Conservation (phyloP, 2,888 invertebrate species). For the Pristionchus japonicus region DNA sequence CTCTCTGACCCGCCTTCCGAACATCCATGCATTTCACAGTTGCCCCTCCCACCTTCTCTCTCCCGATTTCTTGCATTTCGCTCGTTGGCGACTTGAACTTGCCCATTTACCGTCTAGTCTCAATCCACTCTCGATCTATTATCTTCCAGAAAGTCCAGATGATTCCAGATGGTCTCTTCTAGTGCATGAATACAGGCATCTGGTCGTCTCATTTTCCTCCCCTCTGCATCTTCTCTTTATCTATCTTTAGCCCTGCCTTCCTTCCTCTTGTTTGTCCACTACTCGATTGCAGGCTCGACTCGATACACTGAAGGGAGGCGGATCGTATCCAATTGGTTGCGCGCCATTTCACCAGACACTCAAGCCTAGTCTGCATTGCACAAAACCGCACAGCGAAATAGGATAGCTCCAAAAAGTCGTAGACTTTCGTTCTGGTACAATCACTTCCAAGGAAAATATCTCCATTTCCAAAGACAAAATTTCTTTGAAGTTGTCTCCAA, state of each 20-base stretch:
- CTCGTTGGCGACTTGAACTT: background rate
- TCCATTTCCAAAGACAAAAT: too few relatives aligned
- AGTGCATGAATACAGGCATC: background rate
- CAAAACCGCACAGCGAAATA: too few relatives aligned
- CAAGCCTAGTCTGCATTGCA: too few relatives aligned
- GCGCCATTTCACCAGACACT: background rate
- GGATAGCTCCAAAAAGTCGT: too few relatives aligned
- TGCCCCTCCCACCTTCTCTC: background rate
- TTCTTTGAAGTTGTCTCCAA: too few relatives aligned
- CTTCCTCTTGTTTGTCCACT: conserved; percentile 29
- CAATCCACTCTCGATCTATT: background rate
- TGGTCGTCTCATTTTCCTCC: background rate
- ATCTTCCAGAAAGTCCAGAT: background rate
- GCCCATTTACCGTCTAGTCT: background rate
- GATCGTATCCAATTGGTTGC: background rate
- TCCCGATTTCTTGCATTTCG: background rate
- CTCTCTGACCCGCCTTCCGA: background rate
- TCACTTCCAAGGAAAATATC: too few relatives aligned
- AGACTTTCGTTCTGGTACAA: too few relatives aligned
- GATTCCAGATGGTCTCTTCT: background rate
- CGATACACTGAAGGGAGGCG: background rate
- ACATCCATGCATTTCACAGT: conserved; percentile 29
- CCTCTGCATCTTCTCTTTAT: background rate
- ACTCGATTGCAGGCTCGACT: conserved; percentile 26
- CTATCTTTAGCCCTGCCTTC: conserved; percentile 27